A percentile compares a stretch with the other conserved stretches of the same genome.
Conservation (phyloP, 1,140 invertebrate genomes). For the Calephelis nemesis region DNA sequence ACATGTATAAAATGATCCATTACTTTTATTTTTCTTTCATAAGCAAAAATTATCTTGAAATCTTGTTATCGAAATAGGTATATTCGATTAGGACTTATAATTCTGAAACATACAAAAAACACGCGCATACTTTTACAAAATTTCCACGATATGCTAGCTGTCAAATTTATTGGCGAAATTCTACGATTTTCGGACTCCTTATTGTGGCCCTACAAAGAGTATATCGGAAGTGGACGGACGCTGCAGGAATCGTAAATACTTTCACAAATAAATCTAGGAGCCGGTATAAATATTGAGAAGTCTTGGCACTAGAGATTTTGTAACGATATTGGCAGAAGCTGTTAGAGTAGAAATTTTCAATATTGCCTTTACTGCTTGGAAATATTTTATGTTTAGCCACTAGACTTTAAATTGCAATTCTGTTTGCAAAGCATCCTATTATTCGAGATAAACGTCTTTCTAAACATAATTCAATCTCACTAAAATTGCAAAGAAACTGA, state of each 20-base stretch:
- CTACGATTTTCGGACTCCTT: not conserved
- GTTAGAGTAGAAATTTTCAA: slow-evolving; percentile 8
- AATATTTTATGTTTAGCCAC: not conserved
- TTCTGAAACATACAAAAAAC: too few relatives aligned
- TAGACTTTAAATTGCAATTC: not conserved
- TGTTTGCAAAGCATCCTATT: not conserved
- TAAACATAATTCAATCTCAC: too few relatives aligned
- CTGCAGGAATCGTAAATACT: slow-evolving; percentile 13
- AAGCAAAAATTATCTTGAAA: too few relatives aligned
- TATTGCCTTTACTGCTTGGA: not conserved
- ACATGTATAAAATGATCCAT: too few relatives aligned
- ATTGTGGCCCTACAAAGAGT: slow-evolving; percentile 10
- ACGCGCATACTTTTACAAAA: too few relatives aligned
- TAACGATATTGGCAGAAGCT: slow-evolving; percentile 16
- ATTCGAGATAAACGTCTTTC: too few relatives aligned
- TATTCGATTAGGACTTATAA: too few relatives aligned
- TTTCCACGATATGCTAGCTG: too few relatives aligned
- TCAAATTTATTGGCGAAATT: too few relatives aligned
- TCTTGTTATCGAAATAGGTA: too few relatives aligned
- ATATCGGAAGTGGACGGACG: slow-evolving; percentile 9
- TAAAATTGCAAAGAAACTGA: too few relatives aligned
- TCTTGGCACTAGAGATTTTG: slow-evolving; percentile 7
- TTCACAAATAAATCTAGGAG: slow-evolving; percentile 12
- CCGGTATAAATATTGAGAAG: slow-evolving; percentile 15
- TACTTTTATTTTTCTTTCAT: too few relatives aligned